Evolutionary conservation across 2,888 invertebrate species (phyloP), one percentile per base, ranked within the genome.

Genomic region (Diadromus collaris): DNA sequence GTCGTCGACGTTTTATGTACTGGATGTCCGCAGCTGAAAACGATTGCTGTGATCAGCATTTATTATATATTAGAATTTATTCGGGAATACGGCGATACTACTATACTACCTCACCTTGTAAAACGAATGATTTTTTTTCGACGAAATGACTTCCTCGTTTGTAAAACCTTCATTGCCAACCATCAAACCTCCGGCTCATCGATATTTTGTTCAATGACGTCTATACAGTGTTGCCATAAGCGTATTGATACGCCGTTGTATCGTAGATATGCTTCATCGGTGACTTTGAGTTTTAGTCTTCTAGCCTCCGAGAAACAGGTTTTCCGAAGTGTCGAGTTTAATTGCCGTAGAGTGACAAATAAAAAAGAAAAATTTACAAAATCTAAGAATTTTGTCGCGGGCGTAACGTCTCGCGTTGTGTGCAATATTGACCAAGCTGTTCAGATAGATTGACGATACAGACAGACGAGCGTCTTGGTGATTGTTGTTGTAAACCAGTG

Each of bases 161-260:
- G 44, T n/a, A 10, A 24, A 64, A 64, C 44, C 63, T 64, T 64
- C 63, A 27, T 29, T 27, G 24, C 38, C n/a, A 61, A 41, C 38
- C 41, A 46, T 44, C 27, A 16, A 64, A 63, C 16, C 46, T 44
- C 63, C 41, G 34, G 24, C 24, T 41, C 16, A 38, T 19, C 41
- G 16, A 19, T 16, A 38, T 16, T 44, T 38, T 46, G 24, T 46
- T 46, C 27, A 10, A 27, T 16, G 24, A 21, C 44, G n/a, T 60
- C n/a, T 41, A 24, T 27, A 10, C 13, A 27, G 3, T 19, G 48
- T 24, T 4, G 27, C 54, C 10, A 54, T 13, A 54, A 54, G 27
- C 54, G 54, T 54, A 54, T 16, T 6, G 24, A 13, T 16, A 29
- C 1, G 9, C 16, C 27, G 6, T n/a, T n/a, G 10, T 27, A 7